phyloP scores from a whole-genome alignment of 2,797 vertebrate genomes.

The Nothura maculosa region DNA sequence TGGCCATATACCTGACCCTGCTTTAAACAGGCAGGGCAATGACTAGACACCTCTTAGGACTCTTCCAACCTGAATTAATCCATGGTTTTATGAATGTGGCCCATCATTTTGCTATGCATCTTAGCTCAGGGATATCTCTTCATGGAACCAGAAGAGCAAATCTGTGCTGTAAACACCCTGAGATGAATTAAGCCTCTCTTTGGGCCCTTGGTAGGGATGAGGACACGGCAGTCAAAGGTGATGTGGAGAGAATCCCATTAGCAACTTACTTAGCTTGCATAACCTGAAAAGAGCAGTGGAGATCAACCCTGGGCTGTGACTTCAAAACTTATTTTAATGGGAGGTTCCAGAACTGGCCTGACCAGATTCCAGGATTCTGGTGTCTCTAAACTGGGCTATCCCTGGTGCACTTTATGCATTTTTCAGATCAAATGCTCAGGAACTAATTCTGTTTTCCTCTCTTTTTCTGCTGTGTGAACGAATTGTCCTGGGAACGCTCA shows the following conservation, averaged over 20 bases:
- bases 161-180: not conserved
- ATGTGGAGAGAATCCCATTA: not conserved
- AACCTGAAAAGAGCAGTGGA: not conserved
- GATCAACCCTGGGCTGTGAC: not conserved
- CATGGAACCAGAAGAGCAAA: not conserved
- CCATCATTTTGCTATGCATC: not conserved
- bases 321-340: conserved; percentile 27
- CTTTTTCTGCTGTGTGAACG: conserved; percentile 45
- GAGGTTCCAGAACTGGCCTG: conserved; percentile 8
- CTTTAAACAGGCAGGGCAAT: not conserved
- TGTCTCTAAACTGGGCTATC: not conserved
- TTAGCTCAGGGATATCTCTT: not conserved
- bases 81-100: not conserved
- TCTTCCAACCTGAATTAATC: not conserved
- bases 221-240: not conserved
- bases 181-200: not conserved
- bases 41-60: not conserved
- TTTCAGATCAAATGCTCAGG: not conserved
- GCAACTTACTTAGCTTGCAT: not conserved
- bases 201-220: not conserved
- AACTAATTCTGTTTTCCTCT: conserved; percentile 35
- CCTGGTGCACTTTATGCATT: not conserved
- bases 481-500: conserved; percentile 67
- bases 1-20: not conserved
- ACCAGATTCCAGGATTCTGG: conserved; percentile 42